These are phyloP conservation scores for Drosophila ogumai DNA, from an alignment of 1,140 invertebrate genomes.

Conservation along the genomic window DNA sequence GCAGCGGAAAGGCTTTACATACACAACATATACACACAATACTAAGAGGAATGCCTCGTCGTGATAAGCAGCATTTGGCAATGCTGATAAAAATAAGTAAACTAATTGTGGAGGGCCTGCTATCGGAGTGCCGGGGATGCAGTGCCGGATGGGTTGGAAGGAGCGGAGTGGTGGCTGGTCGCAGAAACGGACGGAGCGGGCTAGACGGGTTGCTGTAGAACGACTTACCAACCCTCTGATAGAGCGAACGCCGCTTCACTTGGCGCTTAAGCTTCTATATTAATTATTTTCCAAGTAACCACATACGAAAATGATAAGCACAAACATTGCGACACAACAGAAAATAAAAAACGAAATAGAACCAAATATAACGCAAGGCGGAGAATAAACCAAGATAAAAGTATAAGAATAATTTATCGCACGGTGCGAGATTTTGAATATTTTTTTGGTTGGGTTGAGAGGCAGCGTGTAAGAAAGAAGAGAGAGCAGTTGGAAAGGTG, in stretches of 20 bases:
- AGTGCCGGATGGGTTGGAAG: conserved; percentile 19
- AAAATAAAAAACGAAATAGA: conserved; percentile 24
- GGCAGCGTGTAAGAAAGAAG: conserved; percentile 75
- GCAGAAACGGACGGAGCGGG: conserved; percentile 25
- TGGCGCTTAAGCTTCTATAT: conserved; percentile 85
- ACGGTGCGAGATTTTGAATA: conserved; percentile 43
- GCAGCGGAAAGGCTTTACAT: conserved; percentile 8
- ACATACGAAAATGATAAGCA: conserved; percentile 50
- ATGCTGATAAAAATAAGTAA: conserved; percentile 54
- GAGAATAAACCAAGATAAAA: conserved; percentile 48
- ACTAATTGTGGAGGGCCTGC: conserved; percentile 30
- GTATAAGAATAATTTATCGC: conserved; percentile 42
- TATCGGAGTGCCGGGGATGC: conserved; percentile 23
- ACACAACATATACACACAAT: conserved; percentile 6
- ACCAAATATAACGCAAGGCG: conserved; percentile 41
- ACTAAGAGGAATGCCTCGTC: conserved; percentile 9
- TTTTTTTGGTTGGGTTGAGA: conserved; percentile 56
- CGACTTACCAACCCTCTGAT: conserved; percentile 86
- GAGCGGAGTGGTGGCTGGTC: conserved; percentile 21
- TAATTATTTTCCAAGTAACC: conserved; percentile 55
- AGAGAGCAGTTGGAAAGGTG: conserved; percentile 59
- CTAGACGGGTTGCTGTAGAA: conserved; percentile 65
- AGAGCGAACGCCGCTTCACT: conserved; percentile 84
- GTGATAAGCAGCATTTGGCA: conserved; percentile 45
- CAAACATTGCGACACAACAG: conserved; percentile 32